Base-by-base conservation (phyloP, 2,113 vertebrate genomes). In the Sander lucioperca region DNA sequence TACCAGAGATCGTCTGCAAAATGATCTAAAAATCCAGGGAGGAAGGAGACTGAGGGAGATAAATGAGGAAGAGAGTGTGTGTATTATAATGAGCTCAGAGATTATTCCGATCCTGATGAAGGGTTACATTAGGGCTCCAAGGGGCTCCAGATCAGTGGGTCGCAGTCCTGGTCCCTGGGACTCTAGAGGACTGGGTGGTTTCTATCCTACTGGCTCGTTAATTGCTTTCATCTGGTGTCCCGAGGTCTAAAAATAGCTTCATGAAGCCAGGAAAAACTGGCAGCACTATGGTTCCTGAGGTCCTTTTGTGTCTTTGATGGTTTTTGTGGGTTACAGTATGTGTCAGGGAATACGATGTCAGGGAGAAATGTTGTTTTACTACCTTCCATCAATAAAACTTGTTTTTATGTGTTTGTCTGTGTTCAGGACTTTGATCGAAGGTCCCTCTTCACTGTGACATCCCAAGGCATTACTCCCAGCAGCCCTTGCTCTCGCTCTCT, bases 401-500 rank as follows among this genome's bases (percentile, higher is more conserved):
- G 0, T 12, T 50, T 18, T 64, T 71, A 3, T 74, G 11, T 67
- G 33, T 77, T 13, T 80, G 33, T 82, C 15, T 82, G 48, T 45
- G 9, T 0, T 68, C 91, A 97, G 96, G 96, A 97, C 47, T 64
- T 93, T 0, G 95, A 96, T 83, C 92, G 77, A 61, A 80, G 86
- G 71, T 94, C 96, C 4, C 57, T 93, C 0, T 94, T 91, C 88
- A 92, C 86, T 0, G 69, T 93, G 10, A 93, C 94, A 1, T 90
- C 91, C 79, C 91, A 88, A 11, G 87, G 93, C 73, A 75, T 91
- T 30, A 90, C 94, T 88, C 94, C 96, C 0, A 93, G 88, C 79
- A 94, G 94, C 89, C 94, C 94, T 51, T 89, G 93, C 88, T 93
- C 95, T 0, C 87, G 91, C 23, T 93, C 94, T 27, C 91, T 94